phyloP scores from a whole-genome alignment of 2,797 vertebrate genomes.

The Craterocephalus amniculus region DNA sequence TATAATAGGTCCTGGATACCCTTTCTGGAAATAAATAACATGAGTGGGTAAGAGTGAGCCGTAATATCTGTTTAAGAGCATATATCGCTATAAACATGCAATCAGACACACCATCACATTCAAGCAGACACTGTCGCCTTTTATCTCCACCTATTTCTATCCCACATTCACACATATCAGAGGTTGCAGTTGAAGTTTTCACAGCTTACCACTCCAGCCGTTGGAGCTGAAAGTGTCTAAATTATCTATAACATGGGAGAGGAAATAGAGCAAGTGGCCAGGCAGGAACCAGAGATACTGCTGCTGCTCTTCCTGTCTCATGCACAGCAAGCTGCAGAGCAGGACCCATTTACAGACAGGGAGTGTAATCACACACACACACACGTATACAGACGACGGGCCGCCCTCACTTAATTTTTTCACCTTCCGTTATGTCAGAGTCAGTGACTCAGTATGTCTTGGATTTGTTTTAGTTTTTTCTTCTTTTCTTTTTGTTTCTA shows the following conservation, averaged over 20 bases:
- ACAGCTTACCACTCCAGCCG: constrained; percentile 49
- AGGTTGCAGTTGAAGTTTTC: constrained; percentile 43
- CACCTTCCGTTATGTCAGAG: constrained; percentile 55
- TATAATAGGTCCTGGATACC: constrained; percentile 71
- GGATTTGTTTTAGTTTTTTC: background rate
- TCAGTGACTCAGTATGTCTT: constrained; percentile 62
- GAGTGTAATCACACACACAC: constrained; percentile 45
- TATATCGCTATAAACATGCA: constrained; percentile 63
- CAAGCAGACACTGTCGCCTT: constrained; percentile 27
- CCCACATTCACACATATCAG: constrained; percentile 52
- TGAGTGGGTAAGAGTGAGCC: constrained; percentile 11
- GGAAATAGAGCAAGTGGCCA: constrained; percentile 57
- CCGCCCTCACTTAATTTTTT: constrained; percentile 56
- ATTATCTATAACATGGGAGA: constrained; percentile 77
- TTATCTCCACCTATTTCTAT: constrained; percentile 48
- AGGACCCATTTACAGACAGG: constrained; percentile 69
- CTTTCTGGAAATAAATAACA: constrained; percentile 70
- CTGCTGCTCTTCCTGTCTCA: constrained; percentile 63
- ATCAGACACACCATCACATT: constrained; percentile 37
- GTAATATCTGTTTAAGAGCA: constrained; percentile 53
- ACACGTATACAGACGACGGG: constrained; percentile 36
- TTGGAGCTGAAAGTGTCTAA: constrained; percentile 67
- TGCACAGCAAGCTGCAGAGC: constrained; percentile 60
- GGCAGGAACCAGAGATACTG: constrained; percentile 63
- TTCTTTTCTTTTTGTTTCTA: background rate